Base-by-base conservation (phyloP, 2,797 vertebrate genomes). In the Alosa sapidissima region DNA sequence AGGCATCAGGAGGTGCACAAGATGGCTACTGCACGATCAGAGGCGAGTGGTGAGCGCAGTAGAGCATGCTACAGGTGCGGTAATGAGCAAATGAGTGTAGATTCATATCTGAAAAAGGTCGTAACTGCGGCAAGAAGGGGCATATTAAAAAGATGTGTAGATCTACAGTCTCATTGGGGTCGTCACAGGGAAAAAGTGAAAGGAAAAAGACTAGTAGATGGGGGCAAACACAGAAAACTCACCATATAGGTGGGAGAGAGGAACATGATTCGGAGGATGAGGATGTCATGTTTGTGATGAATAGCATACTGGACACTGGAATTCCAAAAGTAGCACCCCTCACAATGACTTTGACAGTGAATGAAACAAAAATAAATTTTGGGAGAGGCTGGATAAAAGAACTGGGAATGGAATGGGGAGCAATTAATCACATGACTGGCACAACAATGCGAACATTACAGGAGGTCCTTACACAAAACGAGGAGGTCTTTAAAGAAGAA, bases 401-500 rank as follows among this genome's bases (percentile, higher is more conserved):
- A 41, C 16, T 85, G n/a, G 75, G 45, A 1, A 62, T 83, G 83
- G 48, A 83, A 41, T 87, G 49, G 86, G 65, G 60, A 13, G 6
- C 84, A 49, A 21, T 84, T 60, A 65, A 87, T 6, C 68, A 55
- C 9, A 3, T 62, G 54, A 82, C 86, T 41, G 47, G 68, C 14
- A 41, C 41, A 5, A 45, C 8, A 6, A 19, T 5, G 55, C 7
- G 47, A 19, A 87, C 72, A 11, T 54, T 84, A 5, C 36, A 86
- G 10, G 21, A 84, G n/a, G 86, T 86, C 1, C 48, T 88, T 0
- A 24, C 4, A 19, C 0, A 82, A 14, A 21, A 85, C 65, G 33
- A 11, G 14, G 48, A 82, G 36, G 58, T 87, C 21, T 88, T 89
- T 33, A 83, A 87, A 48, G 88, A 88, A 21, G 81, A 83, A 6